Evolutionary conservation across 2,113 vertebrate genomes (phyloP).

Genomic region (Pygoscelis antarcticus): DNA sequence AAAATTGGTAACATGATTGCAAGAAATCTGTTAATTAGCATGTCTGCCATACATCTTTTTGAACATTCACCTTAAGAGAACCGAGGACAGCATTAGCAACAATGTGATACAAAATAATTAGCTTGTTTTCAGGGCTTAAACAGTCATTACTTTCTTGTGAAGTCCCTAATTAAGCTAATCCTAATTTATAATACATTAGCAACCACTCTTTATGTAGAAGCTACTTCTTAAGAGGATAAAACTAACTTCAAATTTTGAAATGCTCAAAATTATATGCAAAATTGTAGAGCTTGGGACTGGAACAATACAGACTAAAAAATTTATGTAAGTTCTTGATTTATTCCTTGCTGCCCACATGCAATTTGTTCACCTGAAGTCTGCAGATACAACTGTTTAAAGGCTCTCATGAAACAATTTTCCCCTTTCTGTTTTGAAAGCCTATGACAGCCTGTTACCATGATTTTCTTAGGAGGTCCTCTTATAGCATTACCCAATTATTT

Average conservation of each 20-base stretch:
- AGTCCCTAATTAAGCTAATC: conserved; percentile 71
- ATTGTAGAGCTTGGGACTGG: neutral
- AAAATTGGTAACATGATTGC: neutral
- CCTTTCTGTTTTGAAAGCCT: neutral
- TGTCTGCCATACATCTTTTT: neutral
- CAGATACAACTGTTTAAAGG: conserved; percentile 30
- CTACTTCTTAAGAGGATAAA: conserved; percentile 11
- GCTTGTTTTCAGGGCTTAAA: conserved; percentile 70
- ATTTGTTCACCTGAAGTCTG: conserved; percentile 22
- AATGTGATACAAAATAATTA: conserved; percentile 62
- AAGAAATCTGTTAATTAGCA: conserved; percentile 38
- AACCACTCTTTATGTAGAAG: conserved; percentile 38
- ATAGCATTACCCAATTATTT: conserved; percentile 42
- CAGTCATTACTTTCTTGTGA: conserved; percentile 59
- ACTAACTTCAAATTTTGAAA: conserved; percentile 25
- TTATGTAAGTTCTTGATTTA: conserved; percentile 6
- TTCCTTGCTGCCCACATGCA: conserved; percentile 26
- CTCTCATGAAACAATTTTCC: neutral
- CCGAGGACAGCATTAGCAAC: neutral
- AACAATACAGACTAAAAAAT: conserved; percentile 4
- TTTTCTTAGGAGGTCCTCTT: conserved; percentile 26
- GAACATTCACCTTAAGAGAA: conserved; percentile 8
- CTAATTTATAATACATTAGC: conserved; percentile 59
- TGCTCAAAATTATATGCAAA: neutral
- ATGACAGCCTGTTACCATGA: neutral